Evolutionary conservation across 2,113 vertebrate genomes (phyloP), one percentile per base, ranked within the genome.

Genomic region (Meles meles): DNA sequence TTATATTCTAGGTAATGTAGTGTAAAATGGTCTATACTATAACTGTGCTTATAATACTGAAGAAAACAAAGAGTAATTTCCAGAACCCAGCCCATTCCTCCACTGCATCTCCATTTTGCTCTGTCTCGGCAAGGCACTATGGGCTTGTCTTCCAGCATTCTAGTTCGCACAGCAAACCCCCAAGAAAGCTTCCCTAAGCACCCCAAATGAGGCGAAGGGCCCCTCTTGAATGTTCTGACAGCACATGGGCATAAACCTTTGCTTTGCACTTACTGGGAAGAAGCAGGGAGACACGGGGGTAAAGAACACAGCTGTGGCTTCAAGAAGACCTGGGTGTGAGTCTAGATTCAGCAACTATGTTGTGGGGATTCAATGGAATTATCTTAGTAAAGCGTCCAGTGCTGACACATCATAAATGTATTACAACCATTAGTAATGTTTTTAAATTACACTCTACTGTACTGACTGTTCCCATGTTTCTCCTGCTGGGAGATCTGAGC

Each of bases 1-100:
- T 92, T 97, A 82, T 94, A 90, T 57, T 84, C 69, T 87, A 97
- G 92, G 77, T 65, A 94, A 81, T 83, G 90, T 92, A 93, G 57
- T 93, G 76, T 94, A 93, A 97, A 97, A 90, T 87, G 67, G 61
- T 10, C 92, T 96, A 61, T 49, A 72, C 67, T 93, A 42, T 61
- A 80, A 69, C 93, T 67, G 25, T 25, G 63, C 82, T 92, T 77
- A 65, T 12, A 67, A 76, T 65, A 20, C 61, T 93, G 87, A 79
- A 80, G 37, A 91, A 93, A 97, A 72, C 44, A 82, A 87, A 96
- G 87, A 47, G 47, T 14, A 34, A 89, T 94, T 89, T 80, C 63
- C 37, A 44, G 44, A 95, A 39, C 49, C 31, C 49, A 49, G 9
- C 4, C n/a, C 6, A 10, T n/a, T 37, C 12, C 29, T 69, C 39